phyloP scores from a whole-genome alignment of 2,797 vertebrate genomes.

The Enteromius mattozi region DNA sequence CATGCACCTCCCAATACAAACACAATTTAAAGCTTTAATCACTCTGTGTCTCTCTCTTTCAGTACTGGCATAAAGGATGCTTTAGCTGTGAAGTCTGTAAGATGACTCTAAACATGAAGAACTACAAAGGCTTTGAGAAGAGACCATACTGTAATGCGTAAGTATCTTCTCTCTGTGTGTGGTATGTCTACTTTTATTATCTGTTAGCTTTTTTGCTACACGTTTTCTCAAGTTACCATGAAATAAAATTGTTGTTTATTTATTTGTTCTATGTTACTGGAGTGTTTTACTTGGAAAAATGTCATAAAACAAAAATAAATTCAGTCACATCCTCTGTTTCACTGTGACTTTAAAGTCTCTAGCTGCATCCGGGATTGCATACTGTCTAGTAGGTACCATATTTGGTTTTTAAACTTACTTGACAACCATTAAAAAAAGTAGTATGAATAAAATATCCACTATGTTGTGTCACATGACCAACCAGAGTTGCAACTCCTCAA shows the following conservation, averaged over 20 bases:
- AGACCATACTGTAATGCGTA: conserved; percentile 98
- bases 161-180: conserved; percentile 67
- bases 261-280: neutral
- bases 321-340: neutral
- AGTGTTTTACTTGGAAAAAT: neutral
- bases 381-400: neutral
- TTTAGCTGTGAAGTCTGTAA: conserved; percentile 99
- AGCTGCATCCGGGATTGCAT: neutral
- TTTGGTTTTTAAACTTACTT: neutral
- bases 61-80: conserved; percentile 99
- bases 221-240: neutral
- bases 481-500: neutral
- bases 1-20: conserved; percentile 18
- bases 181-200: neutral
- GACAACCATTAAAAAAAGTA: neutral
- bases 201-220: neutral
- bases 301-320: neutral
- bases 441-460: neutral
- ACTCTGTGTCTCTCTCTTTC: conserved; percentile 59
- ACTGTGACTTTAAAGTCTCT: neutral
- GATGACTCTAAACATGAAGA: conserved; percentile 99
- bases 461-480: neutral
- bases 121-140: conserved; percentile 99
- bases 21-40: conserved; percentile 13
- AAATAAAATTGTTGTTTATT: neutral